Evolutionary conservation across 2,113 vertebrate genomes (phyloP).

Genomic region (Gallinago undulata): DNA sequence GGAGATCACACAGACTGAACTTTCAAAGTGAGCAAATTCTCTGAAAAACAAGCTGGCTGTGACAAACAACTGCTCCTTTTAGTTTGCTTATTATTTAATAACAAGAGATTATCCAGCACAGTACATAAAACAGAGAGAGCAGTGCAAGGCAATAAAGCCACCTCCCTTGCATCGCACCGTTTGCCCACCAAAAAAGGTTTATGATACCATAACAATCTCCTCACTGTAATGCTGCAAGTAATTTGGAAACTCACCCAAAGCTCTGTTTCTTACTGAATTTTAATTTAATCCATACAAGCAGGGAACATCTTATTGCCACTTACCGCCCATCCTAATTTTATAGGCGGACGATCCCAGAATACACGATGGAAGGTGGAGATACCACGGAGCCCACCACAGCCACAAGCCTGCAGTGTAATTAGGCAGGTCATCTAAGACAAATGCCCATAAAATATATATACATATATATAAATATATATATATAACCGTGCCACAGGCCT

Average conservation of each 20-base stretch:
- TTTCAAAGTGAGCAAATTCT: conserved; percentile 56
- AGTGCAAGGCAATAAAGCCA: not conserved
- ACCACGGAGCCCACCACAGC: not conserved
- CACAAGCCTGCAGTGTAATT: not conserved
- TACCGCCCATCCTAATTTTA: not conserved
- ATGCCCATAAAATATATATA: not conserved
- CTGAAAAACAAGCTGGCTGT: conserved; percentile 40
- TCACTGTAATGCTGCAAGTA: conserved; percentile 1
- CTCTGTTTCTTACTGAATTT: conserved; percentile 20
- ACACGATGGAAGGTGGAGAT: not conserved
- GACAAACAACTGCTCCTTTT: conserved; percentile 57
- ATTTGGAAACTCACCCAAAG: conserved; percentile 29
- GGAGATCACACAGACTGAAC: conserved; percentile 61
- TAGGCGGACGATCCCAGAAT: not conserved
- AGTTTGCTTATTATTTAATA: conserved; percentile 65
- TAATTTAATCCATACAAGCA: conserved; percentile 37
- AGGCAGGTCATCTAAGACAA: conserved; percentile 11
- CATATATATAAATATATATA: not conserved
- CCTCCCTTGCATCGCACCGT: not conserved
- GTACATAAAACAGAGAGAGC: not conserved
- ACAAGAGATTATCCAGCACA: conserved; percentile 28
- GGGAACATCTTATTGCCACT: conserved; percentile 30
- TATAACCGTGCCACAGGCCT: not conserved
- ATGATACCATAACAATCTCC: not conserved
- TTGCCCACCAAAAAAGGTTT: not conserved